These are phyloP conservation scores for Trichechus manatus DNA, from an alignment of 2,113 vertebrate genomes.

Conservation along the genomic window DNA sequence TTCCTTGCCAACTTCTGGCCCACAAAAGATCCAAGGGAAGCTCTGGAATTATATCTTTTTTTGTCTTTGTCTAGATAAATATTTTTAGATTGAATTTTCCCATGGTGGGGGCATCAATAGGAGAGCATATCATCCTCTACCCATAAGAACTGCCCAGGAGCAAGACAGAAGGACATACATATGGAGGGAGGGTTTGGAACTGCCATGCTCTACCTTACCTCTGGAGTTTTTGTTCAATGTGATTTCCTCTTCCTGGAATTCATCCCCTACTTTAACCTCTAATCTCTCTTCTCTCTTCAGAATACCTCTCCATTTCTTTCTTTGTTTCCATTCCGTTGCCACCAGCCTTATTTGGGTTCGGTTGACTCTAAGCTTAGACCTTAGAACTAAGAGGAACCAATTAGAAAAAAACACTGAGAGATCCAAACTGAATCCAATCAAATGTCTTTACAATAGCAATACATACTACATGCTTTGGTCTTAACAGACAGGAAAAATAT, in stretches of 20 bases:
- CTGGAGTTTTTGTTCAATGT: neutral
- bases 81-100: neutral
- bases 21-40: neutral
- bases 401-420: neutral
- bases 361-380: neutral
- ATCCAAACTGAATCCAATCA: conserved; percentile 10
- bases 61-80: neutral
- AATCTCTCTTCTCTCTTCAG: neutral
- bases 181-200: neutral
- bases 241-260: neutral
- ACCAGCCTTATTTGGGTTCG: neutral
- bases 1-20: too few species aligned
- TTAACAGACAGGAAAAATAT: neutral
- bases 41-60: neutral
- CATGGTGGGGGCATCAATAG: neutral
- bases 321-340: neutral
- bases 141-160: neutral
- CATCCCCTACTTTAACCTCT: neutral
- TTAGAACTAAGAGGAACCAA: neutral
- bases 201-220: neutral
- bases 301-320: neutral
- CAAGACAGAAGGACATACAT: too few species aligned
- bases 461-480: neutral
- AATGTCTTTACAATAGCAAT: too few species aligned
- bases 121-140: neutral